These are phyloP conservation scores for Tinea pellionella DNA, from an alignment of 2,888 invertebrate species.

Conservation along the genomic window DNA sequence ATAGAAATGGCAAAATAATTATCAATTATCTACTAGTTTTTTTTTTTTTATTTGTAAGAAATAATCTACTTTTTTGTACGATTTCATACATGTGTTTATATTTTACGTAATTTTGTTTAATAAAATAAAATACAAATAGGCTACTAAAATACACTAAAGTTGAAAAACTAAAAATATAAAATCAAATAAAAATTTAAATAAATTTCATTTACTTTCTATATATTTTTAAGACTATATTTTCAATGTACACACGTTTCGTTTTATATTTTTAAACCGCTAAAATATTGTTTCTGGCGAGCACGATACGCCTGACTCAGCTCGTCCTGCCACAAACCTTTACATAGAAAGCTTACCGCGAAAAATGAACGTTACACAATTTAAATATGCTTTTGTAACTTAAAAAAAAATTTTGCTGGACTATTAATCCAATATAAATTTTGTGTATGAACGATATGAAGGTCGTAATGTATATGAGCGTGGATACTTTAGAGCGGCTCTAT, in stretches of 20 bases:
- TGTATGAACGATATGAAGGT: too few species aligned
- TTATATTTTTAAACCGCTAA: constrained; percentile 58
- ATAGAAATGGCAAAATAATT: not conserved
- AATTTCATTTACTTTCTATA: not conserved
- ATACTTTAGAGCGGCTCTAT: too few species aligned
- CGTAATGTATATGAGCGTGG: too few species aligned
- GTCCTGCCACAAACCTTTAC: constrained; percentile 8
- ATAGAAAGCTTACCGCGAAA: not conserved
- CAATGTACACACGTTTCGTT: constrained; percentile 28
- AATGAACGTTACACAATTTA: not conserved
- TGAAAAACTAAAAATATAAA: too few species aligned
- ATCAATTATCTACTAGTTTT: too few species aligned
- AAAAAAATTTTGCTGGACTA: not conserved
- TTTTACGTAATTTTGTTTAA: too few species aligned
- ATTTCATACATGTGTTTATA: too few species aligned
- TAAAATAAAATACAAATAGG: too few species aligned
- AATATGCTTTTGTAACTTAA: not conserved
- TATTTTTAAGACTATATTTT: not conserved
- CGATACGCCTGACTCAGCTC: constrained; percentile 48
- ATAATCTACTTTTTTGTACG: too few species aligned
- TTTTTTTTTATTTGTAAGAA: too few species aligned
- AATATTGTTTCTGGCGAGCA: constrained; percentile 55
- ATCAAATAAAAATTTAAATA: not conserved
- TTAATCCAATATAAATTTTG: too few species aligned
- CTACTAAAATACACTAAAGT: too few species aligned